Conservation (phyloP, 2,888 invertebrate species). For the Carcina quercana region DNA sequence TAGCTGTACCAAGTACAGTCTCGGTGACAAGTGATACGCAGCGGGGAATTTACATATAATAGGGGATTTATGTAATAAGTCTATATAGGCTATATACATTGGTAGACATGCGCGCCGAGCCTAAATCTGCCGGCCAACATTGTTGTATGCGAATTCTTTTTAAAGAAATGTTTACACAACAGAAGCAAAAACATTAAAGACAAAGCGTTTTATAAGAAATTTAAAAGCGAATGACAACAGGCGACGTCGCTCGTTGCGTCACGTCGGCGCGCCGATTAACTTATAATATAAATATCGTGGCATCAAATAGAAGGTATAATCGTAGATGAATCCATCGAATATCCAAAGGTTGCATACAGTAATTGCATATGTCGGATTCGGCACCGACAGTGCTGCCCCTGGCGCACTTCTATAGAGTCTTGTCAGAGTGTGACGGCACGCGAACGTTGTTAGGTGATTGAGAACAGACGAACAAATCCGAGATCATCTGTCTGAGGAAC, state of each 20-base stretch:
- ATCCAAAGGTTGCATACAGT: no score
- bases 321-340: no score
- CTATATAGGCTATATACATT: neutral
- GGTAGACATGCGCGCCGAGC: neutral
- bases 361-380: no score
- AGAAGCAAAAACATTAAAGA: neutral
- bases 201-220: neutral
- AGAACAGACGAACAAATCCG: no score
- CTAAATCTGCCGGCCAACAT: neutral
- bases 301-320: no score
- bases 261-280: neutral
- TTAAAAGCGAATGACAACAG: neutral
- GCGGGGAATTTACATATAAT: neutral
- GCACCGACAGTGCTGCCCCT: no score
- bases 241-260: neutral
- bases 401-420: no score
- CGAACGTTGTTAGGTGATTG: no score
- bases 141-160: neutral
- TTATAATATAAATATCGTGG: neutral
- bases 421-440: no score
- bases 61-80: neutral
- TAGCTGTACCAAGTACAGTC: conserved; percentile 25
- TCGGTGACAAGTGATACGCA: conserved; percentile 16
- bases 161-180: neutral
- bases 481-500: no score